These are phyloP conservation scores for Conger conger DNA, from an alignment of 2,113 vertebrate genomes.

Conservation along the genomic window DNA sequence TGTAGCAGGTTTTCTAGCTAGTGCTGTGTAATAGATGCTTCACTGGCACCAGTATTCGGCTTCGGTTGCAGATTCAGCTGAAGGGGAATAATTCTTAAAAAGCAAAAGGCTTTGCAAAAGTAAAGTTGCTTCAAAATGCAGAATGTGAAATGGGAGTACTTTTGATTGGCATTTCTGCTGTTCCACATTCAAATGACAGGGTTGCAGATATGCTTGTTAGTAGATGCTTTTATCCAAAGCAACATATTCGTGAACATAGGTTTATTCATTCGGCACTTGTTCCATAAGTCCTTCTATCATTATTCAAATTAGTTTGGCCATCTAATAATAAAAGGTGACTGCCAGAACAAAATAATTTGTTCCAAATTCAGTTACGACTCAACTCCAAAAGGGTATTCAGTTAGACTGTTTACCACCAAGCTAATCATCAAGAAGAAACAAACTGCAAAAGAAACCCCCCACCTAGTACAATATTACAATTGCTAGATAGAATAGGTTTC, in stretches of 20 bases:
- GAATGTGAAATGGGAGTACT: background rate
- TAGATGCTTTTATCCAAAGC: no score
- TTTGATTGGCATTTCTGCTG: background rate
- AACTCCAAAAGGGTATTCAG: background rate
- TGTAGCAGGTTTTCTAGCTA: conserved; percentile 35
- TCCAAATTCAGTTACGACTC: background rate
- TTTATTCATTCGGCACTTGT: no score
- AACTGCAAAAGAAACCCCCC: no score
- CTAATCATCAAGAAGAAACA: background rate
- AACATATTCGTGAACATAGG: no score
- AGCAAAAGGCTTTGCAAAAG: background rate
- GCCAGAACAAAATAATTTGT: background rate
- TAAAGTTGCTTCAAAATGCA: background rate
- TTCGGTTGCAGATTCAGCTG: conserved; percentile 36
- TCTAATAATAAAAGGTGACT: background rate
- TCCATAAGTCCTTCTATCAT: background rate
- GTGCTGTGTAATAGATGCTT: conserved; percentile 40
- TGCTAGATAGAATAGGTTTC: background rate
- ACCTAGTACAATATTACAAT: no score
- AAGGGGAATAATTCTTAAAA: conserved; percentile 13
- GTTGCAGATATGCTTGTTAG: no score
- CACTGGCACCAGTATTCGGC: conserved; percentile 26
- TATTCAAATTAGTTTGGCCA: background rate
- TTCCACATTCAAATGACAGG: background rate
- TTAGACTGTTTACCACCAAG: background rate